Conservation (phyloP, 2,113 vertebrate species). For the Phylloscopus whistleri region DNA sequence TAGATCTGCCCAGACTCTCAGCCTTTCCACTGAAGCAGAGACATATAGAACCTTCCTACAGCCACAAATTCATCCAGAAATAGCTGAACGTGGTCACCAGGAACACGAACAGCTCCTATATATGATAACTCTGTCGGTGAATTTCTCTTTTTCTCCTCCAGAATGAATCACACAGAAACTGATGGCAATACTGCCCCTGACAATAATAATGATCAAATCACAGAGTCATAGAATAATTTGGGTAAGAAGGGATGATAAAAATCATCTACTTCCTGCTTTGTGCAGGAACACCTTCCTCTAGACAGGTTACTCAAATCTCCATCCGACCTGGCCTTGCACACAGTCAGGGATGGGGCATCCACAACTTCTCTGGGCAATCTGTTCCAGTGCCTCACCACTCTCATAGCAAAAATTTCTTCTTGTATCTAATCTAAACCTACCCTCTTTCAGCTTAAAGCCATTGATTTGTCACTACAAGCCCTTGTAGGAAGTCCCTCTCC, state of each 20-base stretch:
- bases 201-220: background rate
- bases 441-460: background rate
- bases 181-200: background rate
- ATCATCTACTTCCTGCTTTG: background rate
- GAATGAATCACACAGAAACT: background rate
- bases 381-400: background rate
- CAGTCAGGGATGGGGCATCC: no score
- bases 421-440: background rate
- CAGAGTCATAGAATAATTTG: background rate
- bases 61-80: background rate
- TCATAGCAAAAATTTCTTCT: background rate
- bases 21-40: background rate
- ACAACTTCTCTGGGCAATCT: background rate
- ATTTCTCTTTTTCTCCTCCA: background rate
- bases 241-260: background rate
- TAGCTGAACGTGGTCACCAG: background rate
- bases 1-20: background rate
- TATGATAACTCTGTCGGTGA: background rate
- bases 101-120: background rate
- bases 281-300: background rate
- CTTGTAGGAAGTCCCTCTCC: background rate
- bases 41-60: background rate
- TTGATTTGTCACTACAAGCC: background rate
- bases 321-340: background rate
- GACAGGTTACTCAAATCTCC: background rate